Evolutionary conservation across 2,797 vertebrate genomes (phyloP).

Genomic region (Morus bassanus): DNA sequence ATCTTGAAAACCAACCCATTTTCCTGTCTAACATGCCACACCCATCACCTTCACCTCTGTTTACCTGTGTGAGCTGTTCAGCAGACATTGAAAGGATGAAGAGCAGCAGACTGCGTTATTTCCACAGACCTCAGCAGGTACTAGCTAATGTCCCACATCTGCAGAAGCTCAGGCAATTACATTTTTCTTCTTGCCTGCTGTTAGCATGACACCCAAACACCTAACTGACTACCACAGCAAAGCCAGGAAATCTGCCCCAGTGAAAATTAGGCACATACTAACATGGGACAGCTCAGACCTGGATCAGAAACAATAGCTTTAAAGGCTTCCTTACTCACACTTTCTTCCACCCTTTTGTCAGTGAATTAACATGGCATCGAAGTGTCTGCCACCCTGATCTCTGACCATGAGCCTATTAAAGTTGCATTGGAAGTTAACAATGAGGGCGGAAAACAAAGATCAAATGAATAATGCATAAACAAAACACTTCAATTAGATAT

Average conservation of each 20-base stretch:
- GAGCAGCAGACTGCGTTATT: not conserved
- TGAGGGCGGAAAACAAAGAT: constrained; percentile 55
- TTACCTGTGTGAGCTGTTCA: not conserved
- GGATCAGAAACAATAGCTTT: not conserved
- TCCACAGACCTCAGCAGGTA: not conserved
- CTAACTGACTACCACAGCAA: not conserved
- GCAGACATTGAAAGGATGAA: not conserved
- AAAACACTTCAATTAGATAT: constrained; percentile 55
- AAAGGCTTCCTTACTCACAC: not conserved
- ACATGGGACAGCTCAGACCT: not conserved
- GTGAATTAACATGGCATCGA: not conserved
- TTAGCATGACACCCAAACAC: not conserved
- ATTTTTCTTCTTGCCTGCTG: not conserved
- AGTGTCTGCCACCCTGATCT: constrained; percentile 33
- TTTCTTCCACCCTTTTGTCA: not conserved
- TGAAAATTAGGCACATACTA: not conserved
- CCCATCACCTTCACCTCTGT: not conserved
- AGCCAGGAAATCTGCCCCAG: not conserved
- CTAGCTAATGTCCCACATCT: not conserved
- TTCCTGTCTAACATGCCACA: not conserved
- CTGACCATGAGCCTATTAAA: constrained; percentile 61
- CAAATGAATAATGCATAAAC: constrained; percentile 64
- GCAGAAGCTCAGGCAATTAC: not conserved
- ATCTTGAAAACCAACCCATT: not conserved
- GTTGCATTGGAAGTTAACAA: constrained; percentile 58